phyloP scores from a whole-genome alignment of 2,113 vertebrate species.

The Lethenteron reissneri region DNA sequence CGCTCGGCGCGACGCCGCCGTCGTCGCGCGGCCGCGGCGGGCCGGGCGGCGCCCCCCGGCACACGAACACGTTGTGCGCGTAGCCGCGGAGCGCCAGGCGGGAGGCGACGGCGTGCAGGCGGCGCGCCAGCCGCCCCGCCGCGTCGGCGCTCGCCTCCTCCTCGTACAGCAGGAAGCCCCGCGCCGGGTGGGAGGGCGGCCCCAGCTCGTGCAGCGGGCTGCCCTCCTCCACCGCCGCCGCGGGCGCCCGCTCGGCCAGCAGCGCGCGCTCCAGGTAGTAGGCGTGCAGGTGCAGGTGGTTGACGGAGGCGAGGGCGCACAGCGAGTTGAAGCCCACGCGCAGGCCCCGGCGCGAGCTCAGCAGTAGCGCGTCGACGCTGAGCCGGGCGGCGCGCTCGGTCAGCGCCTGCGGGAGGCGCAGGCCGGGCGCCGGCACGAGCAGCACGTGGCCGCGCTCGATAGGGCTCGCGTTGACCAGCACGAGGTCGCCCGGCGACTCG shows the following conservation, averaged over 20 bases:
- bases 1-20: background rate
- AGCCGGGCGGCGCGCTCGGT: slow-evolving; percentile 20
- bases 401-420: slow-evolving; percentile 36
- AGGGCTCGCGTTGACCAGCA: slow-evolving; percentile 59
- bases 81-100: slow-evolving; percentile 27
- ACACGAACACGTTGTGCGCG: slow-evolving; percentile 55
- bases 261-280: slow-evolving; percentile 42
- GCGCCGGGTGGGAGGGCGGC: slow-evolving; percentile 22
- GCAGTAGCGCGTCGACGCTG: slow-evolving; percentile 37
- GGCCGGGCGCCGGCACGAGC: slow-evolving; percentile 38
- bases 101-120: slow-evolving; percentile 22
- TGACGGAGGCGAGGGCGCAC: slow-evolving; percentile 60
- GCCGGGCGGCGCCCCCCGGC: slow-evolving; percentile 29
- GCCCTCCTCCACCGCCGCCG: slow-evolving; percentile 13
- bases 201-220: slow-evolving; percentile 15
- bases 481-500: slow-evolving; percentile 10
- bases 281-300: slow-evolving; percentile 65
- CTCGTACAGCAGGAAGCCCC: slow-evolving; percentile 44
- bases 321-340: slow-evolving; percentile 71
- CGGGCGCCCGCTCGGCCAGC: slow-evolving; percentile 27
- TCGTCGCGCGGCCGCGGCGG: background rate
- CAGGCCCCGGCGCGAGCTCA: slow-evolving; percentile 48
- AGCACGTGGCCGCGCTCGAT: slow-evolving; percentile 59
- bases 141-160: slow-evolving; percentile 18
- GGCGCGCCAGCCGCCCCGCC: slow-evolving; percentile 17